These are phyloP conservation scores for Ceratotherium simum DNA, from an alignment of 2,113 vertebrate species.

Conservation along the genomic window DNA sequence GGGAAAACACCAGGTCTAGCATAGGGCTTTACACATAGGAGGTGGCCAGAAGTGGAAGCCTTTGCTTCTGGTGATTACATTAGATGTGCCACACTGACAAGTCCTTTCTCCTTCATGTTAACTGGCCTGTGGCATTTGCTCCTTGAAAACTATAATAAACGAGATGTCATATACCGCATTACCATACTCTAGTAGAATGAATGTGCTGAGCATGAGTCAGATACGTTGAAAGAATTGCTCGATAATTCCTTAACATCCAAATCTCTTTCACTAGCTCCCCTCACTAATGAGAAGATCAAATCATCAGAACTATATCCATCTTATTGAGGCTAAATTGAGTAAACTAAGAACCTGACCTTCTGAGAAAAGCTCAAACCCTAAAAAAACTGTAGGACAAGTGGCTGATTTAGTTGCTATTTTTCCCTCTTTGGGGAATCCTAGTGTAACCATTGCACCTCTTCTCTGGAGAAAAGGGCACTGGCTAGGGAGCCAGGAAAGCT, in stretches of 20 bases:
- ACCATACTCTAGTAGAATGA: not conserved
- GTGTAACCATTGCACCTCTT: not conserved
- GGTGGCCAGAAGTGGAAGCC: not conserved
- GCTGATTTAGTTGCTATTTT: not conserved
- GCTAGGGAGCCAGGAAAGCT: not conserved
- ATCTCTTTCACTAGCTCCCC: not conserved
- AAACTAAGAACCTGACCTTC: not conserved
- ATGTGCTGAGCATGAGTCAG: not conserved
- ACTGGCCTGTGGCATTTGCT: not conserved
- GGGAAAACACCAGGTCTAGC: not conserved
- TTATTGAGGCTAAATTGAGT: not conserved
- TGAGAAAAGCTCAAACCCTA: not conserved
- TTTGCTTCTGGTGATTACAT: not conserved
- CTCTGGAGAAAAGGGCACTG: not conserved
- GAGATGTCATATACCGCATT: not conserved
- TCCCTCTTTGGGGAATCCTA: not conserved
- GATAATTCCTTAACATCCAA: not conserved
- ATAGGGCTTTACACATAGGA: not conserved
- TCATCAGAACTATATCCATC: not conserved
- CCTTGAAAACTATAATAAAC: not conserved
- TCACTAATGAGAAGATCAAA: constrained; percentile 14
- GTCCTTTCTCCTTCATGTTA: not conserved
- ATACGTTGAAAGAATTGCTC: not conserved
- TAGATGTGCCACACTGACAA: not conserved
- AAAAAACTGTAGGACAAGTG: not conserved